These are phyloP conservation scores for Eupithecia centaureata DNA, from an alignment of 2,888 invertebrate species.

Conservation along the genomic window DNA sequence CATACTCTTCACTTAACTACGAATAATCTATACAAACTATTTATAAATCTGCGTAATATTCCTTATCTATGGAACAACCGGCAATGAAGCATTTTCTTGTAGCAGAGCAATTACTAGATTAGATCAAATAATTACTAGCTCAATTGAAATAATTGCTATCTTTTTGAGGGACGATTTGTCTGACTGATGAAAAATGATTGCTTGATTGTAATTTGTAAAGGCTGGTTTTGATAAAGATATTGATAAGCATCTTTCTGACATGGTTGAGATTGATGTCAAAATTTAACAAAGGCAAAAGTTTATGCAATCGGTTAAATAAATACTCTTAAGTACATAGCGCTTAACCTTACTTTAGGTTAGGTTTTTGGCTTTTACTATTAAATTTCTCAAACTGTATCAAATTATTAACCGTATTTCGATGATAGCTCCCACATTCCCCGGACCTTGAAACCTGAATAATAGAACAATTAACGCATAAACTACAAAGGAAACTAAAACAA, in stretches of 20 bases:
- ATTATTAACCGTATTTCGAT: slow-evolving; percentile 18
- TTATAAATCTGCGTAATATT: slow-evolving; percentile 15
- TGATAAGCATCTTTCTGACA: slow-evolving; percentile 1
- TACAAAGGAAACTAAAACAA: slow-evolving; percentile 64
- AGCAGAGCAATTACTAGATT: slow-evolving; percentile 54
- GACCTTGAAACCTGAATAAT: slow-evolving; percentile 53
- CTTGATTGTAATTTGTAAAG: slow-evolving; percentile 26
- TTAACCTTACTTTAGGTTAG: neutral
- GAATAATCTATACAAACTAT: slow-evolving; percentile 15
- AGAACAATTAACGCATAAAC: slow-evolving; percentile 56
- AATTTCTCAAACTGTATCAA: too few relatives aligned
- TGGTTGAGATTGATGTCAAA: neutral
- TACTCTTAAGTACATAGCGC: too few relatives aligned
- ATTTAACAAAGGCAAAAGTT: neutral
- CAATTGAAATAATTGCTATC: slow-evolving; percentile 42
- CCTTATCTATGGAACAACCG: slow-evolving; percentile 44
- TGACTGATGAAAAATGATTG: slow-evolving; percentile 34
- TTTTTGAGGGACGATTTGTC: slow-evolving; percentile 33
- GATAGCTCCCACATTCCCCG: slow-evolving; percentile 43
- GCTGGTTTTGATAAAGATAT: slow-evolving; percentile 1
- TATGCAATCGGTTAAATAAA: neutral
- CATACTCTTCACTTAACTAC: slow-evolving; percentile 20
- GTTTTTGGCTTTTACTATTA: too few relatives aligned
- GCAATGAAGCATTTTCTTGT: slow-evolving; percentile 56
- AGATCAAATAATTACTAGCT: slow-evolving; percentile 46